A percentile compares a stretch with the other conserved stretches of the same genome.
Conservation (phyloP, 2,797 vertebrate genomes). For the Gallinago nigripennis region DNA sequence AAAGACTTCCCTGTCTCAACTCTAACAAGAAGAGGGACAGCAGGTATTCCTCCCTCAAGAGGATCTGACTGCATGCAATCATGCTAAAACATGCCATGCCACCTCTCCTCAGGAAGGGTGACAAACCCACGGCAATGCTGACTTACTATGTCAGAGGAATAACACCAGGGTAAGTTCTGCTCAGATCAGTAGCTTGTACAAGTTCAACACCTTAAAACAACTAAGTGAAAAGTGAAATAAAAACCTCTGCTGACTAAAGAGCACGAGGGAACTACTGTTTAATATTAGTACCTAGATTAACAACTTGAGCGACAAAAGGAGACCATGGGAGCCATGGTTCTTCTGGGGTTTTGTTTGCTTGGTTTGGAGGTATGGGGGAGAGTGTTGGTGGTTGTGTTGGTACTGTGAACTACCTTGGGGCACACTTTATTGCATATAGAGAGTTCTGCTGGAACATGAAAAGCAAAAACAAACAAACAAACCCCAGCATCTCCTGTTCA, state of each 20-base stretch:
- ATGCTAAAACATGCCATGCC: background rate
- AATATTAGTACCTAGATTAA: background rate
- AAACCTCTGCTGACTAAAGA: background rate
- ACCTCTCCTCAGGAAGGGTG: rapidly evolving
- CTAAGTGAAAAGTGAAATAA: background rate
- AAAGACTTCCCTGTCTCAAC: background rate
- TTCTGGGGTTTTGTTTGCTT: background rate
- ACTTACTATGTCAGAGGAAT: background rate
- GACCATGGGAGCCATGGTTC: background rate
- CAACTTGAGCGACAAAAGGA: background rate
- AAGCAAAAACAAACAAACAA: background rate
- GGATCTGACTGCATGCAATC: too few relatives aligned
- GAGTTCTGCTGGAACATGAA: background rate
- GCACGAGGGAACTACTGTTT: background rate
- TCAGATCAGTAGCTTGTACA: background rate
- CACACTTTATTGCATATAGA: background rate
- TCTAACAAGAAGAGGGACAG: background rate
- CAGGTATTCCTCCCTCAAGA: background rate
- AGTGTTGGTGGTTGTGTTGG: too few relatives aligned
- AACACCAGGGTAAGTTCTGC: background rate
- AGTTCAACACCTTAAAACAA: background rate
- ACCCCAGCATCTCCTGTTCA: background rate
- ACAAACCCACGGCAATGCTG: background rate
- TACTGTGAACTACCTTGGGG: background rate
- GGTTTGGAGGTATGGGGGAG: rapidly evolving